phyloP scores from a whole-genome alignment of 2,113 vertebrate species.

The Epinephelus moara region DNA sequence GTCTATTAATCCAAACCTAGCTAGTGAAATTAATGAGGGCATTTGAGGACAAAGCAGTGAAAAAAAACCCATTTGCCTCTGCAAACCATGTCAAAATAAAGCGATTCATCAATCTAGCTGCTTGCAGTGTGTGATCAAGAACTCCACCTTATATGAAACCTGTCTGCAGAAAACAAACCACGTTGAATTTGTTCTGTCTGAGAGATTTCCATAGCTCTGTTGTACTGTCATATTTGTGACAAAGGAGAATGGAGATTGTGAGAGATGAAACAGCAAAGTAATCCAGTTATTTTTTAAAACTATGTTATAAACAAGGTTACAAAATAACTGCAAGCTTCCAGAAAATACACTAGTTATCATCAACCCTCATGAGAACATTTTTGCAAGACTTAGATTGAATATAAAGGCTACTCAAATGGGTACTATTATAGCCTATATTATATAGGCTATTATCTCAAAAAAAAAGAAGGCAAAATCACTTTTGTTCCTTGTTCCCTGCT shows the following conservation, averaged over 20 bases:
- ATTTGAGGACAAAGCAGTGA: not conserved
- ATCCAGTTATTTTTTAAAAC: slow-evolving; percentile 27
- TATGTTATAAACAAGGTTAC: not conserved
- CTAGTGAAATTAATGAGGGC: not conserved
- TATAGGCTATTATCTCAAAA: not conserved
- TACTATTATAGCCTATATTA: slow-evolving; percentile 22
- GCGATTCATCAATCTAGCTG: not conserved
- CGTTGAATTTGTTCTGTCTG: not conserved
- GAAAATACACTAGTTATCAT: not conserved
- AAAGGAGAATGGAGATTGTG: not conserved
- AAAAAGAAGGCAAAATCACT: not conserved
- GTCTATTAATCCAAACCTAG: not conserved
- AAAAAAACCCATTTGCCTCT: not conserved
- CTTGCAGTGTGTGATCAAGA: not conserved
- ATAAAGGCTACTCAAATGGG: not conserved
- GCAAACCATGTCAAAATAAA: not conserved
- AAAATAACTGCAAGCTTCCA: not conserved
- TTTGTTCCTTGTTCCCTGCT: not conserved
- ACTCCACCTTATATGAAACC: not conserved
- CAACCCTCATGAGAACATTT: slow-evolving; percentile 3
- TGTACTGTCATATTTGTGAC: not conserved
- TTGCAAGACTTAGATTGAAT: slow-evolving; percentile 5
- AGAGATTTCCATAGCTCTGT: not conserved
- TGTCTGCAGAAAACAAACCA: not conserved
- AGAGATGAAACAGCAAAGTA: not conserved